A percentile compares a stretch with the other conserved stretches of the same genome.
Evolutionary conservation across 2,113 vertebrate genomes (phyloP).

Genomic region (Orientallactaga bullata): DNA sequence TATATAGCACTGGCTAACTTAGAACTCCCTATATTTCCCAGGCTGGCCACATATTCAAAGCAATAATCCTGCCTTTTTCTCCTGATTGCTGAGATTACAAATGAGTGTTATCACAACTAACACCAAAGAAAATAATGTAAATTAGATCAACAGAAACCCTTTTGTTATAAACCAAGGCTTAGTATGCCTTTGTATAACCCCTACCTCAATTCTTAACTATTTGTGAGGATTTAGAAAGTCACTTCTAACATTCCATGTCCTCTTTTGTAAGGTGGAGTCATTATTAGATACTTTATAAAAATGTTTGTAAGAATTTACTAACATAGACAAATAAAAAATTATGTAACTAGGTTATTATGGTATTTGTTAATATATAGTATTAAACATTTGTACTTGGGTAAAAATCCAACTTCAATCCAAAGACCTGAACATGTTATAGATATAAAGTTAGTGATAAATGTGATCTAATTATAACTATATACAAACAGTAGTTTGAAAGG

Average conservation of each 20-base stretch:
- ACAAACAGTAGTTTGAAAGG: too few species aligned
- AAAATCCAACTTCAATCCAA: too few species aligned
- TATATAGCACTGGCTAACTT: neutral
- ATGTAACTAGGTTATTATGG: too few species aligned
- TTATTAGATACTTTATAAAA: neutral
- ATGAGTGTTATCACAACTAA: too few species aligned
- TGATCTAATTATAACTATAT: too few species aligned
- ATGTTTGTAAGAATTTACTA: neutral
- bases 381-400: too few species aligned
- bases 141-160: neutral
- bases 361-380: too few species aligned
- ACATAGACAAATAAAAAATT: too few species aligned
- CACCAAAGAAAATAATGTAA: neutral
- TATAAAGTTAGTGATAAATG: too few species aligned
- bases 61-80: neutral
- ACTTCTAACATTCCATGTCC: neutral
- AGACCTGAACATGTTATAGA: too few species aligned
- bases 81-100: neutral
- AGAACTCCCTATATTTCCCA: too few species aligned
- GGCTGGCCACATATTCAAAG: neutral
- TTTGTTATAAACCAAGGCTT: neutral
- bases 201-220: neutral
- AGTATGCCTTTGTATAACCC: neutral
- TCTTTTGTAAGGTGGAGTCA: neutral
- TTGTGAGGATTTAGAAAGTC: neutral